phyloP scores from a whole-genome alignment of 2,888 invertebrate genomes.

The Cybosia mesomella region DNA sequence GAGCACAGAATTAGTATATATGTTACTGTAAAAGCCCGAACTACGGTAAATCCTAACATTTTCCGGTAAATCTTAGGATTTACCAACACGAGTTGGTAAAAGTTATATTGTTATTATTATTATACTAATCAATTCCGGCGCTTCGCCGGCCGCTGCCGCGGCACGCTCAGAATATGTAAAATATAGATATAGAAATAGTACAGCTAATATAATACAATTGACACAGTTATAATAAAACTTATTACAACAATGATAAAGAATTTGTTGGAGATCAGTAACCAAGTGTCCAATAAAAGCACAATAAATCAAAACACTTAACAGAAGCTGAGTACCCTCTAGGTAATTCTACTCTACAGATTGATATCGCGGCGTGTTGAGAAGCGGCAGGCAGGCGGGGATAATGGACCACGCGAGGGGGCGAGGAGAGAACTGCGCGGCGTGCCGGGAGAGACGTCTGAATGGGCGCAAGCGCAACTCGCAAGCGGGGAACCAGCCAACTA shows the following conservation, averaged over 20 bases:
- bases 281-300: constrained; percentile 79
- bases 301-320: constrained; percentile 83
- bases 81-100: too few relatives aligned
- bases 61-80: too few relatives aligned
- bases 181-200: too few relatives aligned
- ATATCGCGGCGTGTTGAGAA: constrained; percentile 59
- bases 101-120: too few relatives aligned
- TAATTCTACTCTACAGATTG: constrained; percentile 72
- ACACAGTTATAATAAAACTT: background rate
- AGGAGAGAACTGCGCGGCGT: constrained; percentile 40
- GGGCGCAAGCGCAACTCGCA: constrained; percentile 64
- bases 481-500: constrained; percentile 72
- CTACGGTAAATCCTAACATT: too few relatives aligned
- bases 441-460: constrained; percentile 60
- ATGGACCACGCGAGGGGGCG: constrained; percentile 37
- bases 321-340: constrained; percentile 74
- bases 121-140: too few relatives aligned
- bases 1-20: background rate
- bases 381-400: constrained; percentile 58
- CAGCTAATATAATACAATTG: too few relatives aligned
- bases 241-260: background rate
- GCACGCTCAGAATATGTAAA: too few relatives aligned
- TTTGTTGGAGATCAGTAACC: constrained; percentile 62
- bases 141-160: too few relatives aligned
- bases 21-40: too few relatives aligned